These are phyloP conservation scores for Frankliniella fusca DNA, from an alignment of 2,888 invertebrate species.

Conservation along the genomic window DNA sequence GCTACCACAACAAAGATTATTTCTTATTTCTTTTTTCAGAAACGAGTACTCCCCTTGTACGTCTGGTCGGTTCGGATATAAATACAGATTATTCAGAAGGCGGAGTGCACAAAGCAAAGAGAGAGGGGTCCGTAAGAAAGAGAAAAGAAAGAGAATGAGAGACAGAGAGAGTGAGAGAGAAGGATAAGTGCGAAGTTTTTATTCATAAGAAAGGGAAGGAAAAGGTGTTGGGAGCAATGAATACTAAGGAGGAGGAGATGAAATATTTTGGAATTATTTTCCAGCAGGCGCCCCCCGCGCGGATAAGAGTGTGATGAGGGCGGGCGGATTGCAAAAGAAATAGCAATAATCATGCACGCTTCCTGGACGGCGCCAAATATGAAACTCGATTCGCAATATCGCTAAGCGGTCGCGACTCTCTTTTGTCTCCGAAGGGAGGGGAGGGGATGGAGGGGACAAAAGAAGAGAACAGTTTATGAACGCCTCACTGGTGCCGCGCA, in stretches of 20 bases:
- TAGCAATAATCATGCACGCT: background rate
- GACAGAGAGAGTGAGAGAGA: background rate
- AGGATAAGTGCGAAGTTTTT: slow-evolving; percentile 17
- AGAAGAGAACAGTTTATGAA: too few relatives aligned
- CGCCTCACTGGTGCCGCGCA: too few relatives aligned
- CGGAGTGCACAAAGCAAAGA: background rate
- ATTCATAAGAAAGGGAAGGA: slow-evolving; percentile 14
- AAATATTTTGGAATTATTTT: slow-evolving; percentile 23
- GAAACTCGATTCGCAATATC: background rate
- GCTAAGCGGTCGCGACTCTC: too few relatives aligned
- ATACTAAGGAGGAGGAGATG: slow-evolving; percentile 20
- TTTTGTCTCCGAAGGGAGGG: too few relatives aligned
- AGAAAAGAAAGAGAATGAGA: background rate
- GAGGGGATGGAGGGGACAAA: too few relatives aligned
- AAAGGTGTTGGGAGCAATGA: slow-evolving; percentile 23
- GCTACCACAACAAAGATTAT: too few relatives aligned
- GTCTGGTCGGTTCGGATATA: background rate
- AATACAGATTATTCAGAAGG: background rate
- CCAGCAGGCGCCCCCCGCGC: background rate
- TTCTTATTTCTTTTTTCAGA: too few relatives aligned
- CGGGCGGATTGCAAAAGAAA: background rate
- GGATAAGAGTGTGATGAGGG: background rate
- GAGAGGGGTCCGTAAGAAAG: background rate
- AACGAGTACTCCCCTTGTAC: too few relatives aligned
- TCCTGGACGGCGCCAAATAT: slow-evolving; percentile 15